phyloP scores from a whole-genome alignment of 2,113 vertebrate genomes.

The Passer montanus region DNA sequence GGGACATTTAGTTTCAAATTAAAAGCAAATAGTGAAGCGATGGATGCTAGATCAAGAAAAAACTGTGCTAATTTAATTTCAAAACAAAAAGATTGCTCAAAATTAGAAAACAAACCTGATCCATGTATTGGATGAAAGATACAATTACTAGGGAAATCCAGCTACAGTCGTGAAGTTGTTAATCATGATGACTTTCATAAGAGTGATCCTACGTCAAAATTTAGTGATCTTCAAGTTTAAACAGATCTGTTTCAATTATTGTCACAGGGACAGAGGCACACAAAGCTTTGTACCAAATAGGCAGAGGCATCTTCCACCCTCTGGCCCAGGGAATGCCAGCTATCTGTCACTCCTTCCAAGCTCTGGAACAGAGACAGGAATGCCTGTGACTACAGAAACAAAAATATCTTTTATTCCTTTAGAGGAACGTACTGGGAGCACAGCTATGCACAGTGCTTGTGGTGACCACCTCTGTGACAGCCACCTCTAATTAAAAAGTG shows the following conservation, averaged over 20 bases:
- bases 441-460: neutral
- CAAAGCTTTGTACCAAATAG: neutral
- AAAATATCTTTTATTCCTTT: slow-evolving; percentile 55
- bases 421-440: neutral
- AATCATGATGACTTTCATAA: neutral
- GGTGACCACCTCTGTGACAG: neutral
- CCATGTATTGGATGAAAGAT: neutral
- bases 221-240: neutral
- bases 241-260: neutral
- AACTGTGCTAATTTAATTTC: neutral
- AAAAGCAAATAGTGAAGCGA: neutral
- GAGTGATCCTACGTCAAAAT: fast-evolving
- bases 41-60: neutral
- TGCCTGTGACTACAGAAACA: neutral
- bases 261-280: neutral
- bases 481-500: neutral
- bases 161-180: neutral
- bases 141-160: neutral
- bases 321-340: neutral
- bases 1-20: neutral
- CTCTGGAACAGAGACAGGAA: neutral
- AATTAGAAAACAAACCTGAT: neutral
- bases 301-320: neutral
- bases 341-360: neutral
- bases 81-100: neutral